These are phyloP conservation scores for Rattus norvegicus DNA, from an alignment of 2,113 vertebrate genomes.

Conservation along the genomic window GRCr8 NC_086036.1:36299501-36300000, in stretches of 20 bases:
- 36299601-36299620: neutral
- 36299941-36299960: neutral
- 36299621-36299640: neutral
- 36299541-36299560: neutral
- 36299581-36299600: neutral
- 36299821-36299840: neutral
- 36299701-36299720: neutral
- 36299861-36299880: too few species aligned
- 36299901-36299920: neutral
- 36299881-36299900: too few species aligned
- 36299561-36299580: neutral
- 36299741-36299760: neutral
- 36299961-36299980: neutral
- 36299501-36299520: neutral
- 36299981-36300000: neutral
- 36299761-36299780: neutral
- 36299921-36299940: neutral
- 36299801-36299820: neutral
- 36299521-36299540: neutral
- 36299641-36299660: neutral
- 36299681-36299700: neutral
- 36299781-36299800: neutral
- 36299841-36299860: neutral
- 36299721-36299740: neutral
- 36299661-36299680: neutral